Evolutionary conservation across 2,888 invertebrate species (phyloP).

Genomic region (Andrena bicolor): DNA sequence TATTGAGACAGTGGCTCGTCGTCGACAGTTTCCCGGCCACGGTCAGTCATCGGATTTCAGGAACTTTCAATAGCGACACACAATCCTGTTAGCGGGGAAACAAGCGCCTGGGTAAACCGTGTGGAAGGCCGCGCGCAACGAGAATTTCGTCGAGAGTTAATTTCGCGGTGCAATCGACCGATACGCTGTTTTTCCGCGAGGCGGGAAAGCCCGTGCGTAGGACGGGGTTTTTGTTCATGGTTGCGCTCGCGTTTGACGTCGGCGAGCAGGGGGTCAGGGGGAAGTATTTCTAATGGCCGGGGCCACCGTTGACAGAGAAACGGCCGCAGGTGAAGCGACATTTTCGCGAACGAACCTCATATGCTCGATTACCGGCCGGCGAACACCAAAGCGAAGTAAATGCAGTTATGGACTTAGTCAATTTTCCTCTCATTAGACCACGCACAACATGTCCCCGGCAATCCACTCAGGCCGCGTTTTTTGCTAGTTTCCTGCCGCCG

Average conservation of each 20-base stretch:
- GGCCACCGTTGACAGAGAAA: constrained; percentile 31
- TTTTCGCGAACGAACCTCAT: constrained; percentile 54
- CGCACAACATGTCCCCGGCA: constrained; percentile 59
- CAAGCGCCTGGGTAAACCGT: constrained; percentile 39
- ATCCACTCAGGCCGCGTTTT: constrained; percentile 58
- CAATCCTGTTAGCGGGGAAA: constrained; percentile 41
- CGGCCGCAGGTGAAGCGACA: constrained; percentile 56
- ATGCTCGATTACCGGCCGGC: constrained; percentile 54
- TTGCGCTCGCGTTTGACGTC: constrained; percentile 58
- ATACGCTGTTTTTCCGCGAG: constrained; percentile 40
- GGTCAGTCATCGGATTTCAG: constrained; percentile 3
- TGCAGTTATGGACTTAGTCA: constrained; percentile 54
- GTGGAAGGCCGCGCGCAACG: constrained; percentile 44
- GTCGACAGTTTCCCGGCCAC: constrained; percentile 11
- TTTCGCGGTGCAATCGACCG: constrained; percentile 53
- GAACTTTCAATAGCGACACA: constrained; percentile 37
- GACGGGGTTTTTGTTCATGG: constrained; percentile 38
- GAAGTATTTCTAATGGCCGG: constrained; percentile 25
- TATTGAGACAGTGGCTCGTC: constrained; percentile 4
- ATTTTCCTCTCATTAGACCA: constrained; percentile 67
- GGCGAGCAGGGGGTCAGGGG: constrained; percentile 38
- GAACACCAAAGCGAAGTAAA: constrained; percentile 46
- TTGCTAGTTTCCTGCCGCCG: constrained; percentile 26
- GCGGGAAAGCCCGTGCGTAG: constrained; percentile 27
- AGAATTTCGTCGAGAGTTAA: constrained; percentile 54